Percentiles rank a stretch among this genome's conserved stretches.
Evolutionary conservation across 2,888 invertebrate genomes (phyloP).

Genomic region (Aspidiotus rigidus): DNA sequence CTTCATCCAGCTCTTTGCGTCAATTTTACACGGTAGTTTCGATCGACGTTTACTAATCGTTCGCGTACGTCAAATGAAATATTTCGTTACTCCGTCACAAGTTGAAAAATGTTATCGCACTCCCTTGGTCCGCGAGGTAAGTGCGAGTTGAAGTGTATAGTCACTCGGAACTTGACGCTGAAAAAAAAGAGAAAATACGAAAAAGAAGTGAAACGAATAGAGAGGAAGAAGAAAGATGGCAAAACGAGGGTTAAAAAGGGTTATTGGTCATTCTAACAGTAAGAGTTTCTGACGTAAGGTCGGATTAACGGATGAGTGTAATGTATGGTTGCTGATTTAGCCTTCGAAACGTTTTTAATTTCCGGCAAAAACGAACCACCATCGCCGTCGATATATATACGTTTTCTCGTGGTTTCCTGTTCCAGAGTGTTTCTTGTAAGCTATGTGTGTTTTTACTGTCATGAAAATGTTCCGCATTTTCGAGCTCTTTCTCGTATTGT

Average conservation of each 20-base stretch:
- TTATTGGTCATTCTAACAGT: slow-evolving; percentile 20
- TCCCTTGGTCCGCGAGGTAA: not conserved
- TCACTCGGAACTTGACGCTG: slow-evolving; percentile 3
- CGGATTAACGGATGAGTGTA: slow-evolving; percentile 25
- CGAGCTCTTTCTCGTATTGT: not conserved
- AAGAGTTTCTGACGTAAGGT: slow-evolving; percentile 23
- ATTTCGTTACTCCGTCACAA: not conserved
- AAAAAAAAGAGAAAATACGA: not conserved
- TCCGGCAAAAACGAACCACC: slow-evolving; percentile 23
- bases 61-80: slow-evolving; percentile 3
- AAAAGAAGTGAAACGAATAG: not conserved
- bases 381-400: slow-evolving; percentile 14
- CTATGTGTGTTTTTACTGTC: slow-evolving; percentile 13
- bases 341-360: slow-evolving; percentile 23
- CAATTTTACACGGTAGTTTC: not conserved
- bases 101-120: not conserved
- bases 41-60: not conserved
- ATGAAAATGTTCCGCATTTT: slow-evolving; percentile 17
- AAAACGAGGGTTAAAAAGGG: not conserved
- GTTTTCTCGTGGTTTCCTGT: slow-evolving; percentile 25
- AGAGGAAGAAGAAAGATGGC: slow-evolving; percentile 1
- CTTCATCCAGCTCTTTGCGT: too few relatives aligned
- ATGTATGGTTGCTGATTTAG: slow-evolving; percentile 26
- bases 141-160: slow-evolving; percentile 17
- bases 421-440: slow-evolving; percentile 23